Conservation (phyloP, 2,888 invertebrate genomes). For the Hedya salicella region DNA sequence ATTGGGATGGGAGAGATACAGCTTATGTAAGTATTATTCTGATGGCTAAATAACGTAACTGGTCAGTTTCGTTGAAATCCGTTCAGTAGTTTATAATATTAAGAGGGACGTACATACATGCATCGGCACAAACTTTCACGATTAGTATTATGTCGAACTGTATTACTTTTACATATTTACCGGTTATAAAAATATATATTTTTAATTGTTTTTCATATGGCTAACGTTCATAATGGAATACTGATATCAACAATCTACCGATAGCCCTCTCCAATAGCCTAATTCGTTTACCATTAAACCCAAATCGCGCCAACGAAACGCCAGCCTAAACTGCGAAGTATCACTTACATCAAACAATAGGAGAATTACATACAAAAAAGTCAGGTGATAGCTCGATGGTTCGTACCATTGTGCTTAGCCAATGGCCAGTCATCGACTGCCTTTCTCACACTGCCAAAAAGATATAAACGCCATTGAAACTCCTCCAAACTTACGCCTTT, state of each 20-base stretch:
- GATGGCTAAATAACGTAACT: too few relatives aligned
- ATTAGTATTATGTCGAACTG: too few relatives aligned
- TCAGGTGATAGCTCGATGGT: slow-evolving; percentile 67
- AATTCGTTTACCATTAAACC: neutral
- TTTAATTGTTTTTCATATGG: too few relatives aligned
- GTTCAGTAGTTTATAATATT: too few relatives aligned
- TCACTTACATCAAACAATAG: slow-evolving; percentile 78
- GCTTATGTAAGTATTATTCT: too few relatives aligned
- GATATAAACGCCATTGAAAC: neutral
- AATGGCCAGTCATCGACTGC: slow-evolving; percentile 69
- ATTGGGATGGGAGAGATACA: too few relatives aligned
- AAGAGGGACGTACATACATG: too few relatives aligned
- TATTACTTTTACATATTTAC: too few relatives aligned
- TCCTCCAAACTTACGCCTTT: neutral
- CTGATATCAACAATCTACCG: neutral
- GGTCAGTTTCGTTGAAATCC: too few relatives aligned
- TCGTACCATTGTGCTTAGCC: slow-evolving; percentile 63
- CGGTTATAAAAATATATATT: too few relatives aligned
- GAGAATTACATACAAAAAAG: slow-evolving; percentile 71
- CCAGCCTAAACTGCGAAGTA: slow-evolving; percentile 64
- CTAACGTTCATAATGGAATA: neutral
- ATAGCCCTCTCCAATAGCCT: neutral
- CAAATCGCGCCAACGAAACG: slow-evolving; percentile 51
- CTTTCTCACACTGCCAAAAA: slow-evolving; percentile 45
- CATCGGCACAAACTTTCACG: too few relatives aligned